Evolutionary conservation across 2,797 vertebrate species (phyloP), one percentile per base, ranked within the genome.

Genomic region (Graptemys geographica): DNA sequence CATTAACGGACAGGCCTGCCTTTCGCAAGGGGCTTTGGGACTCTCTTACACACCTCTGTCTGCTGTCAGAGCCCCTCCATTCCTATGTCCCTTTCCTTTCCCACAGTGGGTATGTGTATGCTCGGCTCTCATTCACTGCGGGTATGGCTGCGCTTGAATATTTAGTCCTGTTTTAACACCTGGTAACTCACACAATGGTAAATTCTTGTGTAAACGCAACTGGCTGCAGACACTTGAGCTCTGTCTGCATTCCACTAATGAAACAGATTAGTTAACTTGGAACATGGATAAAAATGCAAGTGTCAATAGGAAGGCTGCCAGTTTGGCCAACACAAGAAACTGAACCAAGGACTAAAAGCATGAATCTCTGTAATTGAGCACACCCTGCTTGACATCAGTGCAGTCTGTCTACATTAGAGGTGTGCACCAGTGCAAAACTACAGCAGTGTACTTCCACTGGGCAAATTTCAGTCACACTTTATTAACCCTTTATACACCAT

Each of bases 1-100:
- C 52, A 1, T 59, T 16, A 47, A 27, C 52, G n/a, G 5, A 0
- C 1, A 1, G 57, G 49, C 47, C 49, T 19, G 8, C 23, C 49
- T 28, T 81, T 23, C 23, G 37, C 27, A 13, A 62, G 84, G 80
- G 37, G 52, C 74, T 13, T 25, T 37, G 78, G 65, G 33, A 55
- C 15, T 27, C 5, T 47, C 52, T 16, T 11, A 25, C 52, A 81
- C 21, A n/a, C 6, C 21, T 13, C 80, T 41, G 8, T 28, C 52
- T 56, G 53, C 53, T 6, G 3, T 44, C 80, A 57, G 74, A 15
- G 25, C 44, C 27, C 3, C 74, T 11, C 74, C 15, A 28, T 31
- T 12, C 41, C 55, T 16, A 4, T 7, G 15, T 15, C 80, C 27
- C 5, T 59, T 47, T 44, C 31, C 27, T 57, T 11, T 11, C 27